Evolutionary conservation across 2,113 vertebrate genomes (phyloP).

Genomic region (Podocnemis expansa): DNA sequence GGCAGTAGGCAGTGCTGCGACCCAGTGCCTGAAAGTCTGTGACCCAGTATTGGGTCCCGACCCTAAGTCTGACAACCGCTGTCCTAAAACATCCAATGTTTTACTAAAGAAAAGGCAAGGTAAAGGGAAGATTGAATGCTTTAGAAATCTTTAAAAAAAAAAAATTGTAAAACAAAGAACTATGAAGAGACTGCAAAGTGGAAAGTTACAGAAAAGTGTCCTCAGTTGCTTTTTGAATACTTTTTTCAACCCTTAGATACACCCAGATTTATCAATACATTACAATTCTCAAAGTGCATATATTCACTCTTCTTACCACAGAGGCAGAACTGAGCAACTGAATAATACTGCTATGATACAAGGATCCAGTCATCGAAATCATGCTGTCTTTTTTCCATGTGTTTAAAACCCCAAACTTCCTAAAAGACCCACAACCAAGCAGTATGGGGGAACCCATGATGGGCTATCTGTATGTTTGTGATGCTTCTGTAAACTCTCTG

Average conservation of each 20-base stretch:
- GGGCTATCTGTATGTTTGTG: background rate
- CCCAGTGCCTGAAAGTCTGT: too few species aligned
- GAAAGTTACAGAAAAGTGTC: slow-evolving; percentile 7
- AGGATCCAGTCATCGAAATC: slow-evolving; percentile 53
- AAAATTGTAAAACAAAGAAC: background rate
- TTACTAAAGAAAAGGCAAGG: background rate
- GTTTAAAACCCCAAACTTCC: slow-evolving; percentile 69
- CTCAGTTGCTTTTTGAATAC: background rate
- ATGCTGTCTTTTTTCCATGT: slow-evolving; percentile 62
- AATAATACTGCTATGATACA: slow-evolving; percentile 68
- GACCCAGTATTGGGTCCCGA: too few species aligned
- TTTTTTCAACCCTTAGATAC: slow-evolving; percentile 44
- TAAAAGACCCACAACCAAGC: slow-evolving; percentile 27
- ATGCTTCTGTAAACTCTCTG: slow-evolving; percentile 10
- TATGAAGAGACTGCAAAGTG: background rate
- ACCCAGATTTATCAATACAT: slow-evolving; percentile 62
- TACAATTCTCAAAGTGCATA: slow-evolving; percentile 52
- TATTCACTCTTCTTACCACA: slow-evolving; percentile 48
- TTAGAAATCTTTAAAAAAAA: background rate
- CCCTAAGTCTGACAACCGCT: too few species aligned
- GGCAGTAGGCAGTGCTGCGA: too few species aligned
- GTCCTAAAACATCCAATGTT: background rate
- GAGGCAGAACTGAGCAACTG: slow-evolving; percentile 41
- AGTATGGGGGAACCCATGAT: slow-evolving; percentile 45
- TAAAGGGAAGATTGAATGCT: background rate